Evolutionary conservation across 2,113 vertebrate species (phyloP).

Genomic region (Aptenodytes patagonicus): DNA sequence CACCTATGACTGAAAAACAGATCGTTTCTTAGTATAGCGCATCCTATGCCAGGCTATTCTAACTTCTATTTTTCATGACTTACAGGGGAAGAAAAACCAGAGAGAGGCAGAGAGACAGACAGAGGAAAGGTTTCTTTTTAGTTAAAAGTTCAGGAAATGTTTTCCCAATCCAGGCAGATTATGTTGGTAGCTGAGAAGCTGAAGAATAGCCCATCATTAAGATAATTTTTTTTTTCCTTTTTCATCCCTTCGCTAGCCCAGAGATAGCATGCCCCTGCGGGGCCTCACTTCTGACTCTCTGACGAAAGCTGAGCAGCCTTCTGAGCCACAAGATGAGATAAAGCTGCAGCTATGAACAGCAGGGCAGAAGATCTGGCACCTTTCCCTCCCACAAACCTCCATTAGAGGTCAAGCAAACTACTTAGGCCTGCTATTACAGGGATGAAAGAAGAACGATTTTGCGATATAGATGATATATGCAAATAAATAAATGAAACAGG

Average conservation of each 20-base stretch:
- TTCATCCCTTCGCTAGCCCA: not conserved
- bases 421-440: not conserved
- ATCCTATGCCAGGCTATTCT: not conserved
- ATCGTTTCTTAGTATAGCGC: not conserved
- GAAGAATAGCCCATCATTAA: not conserved
- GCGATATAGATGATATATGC: not conserved
- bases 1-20: not conserved
- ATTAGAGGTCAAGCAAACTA: slow-evolving; percentile 43
- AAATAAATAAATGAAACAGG: not conserved
- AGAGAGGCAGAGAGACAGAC: not conserved
- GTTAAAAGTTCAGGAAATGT: not conserved
- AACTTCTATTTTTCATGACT: not conserved
- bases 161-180: not conserved
- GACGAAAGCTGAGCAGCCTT: slow-evolving; percentile 18
- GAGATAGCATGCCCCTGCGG: not conserved
- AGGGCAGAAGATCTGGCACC: slow-evolving; percentile 10
- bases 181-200: not conserved
- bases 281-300: slow-evolving; percentile 28
- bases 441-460: not conserved
- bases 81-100: not conserved
- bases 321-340: slow-evolving; percentile 43
- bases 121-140: not conserved
- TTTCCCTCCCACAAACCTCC: slow-evolving; percentile 12
- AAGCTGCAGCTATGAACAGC: slow-evolving; percentile 26
- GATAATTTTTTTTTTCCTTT: not conserved